These are phyloP conservation scores for Agrotis clavis DNA, from an alignment of 2,888 invertebrate species.

Conservation along the genomic window DNA sequence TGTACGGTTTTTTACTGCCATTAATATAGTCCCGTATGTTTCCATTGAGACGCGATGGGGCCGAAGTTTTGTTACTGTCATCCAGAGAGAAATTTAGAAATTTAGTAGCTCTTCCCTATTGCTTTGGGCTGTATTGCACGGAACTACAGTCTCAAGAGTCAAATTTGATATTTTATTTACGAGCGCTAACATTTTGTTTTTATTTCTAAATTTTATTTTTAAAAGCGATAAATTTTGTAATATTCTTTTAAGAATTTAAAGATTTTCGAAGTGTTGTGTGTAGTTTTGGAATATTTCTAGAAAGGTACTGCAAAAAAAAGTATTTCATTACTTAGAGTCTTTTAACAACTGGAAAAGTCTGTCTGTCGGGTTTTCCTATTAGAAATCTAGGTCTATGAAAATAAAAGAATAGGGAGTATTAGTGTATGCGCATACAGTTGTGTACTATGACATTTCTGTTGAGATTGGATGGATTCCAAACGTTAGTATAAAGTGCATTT, in stretches of 20 bases:
- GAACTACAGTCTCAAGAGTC: conserved; percentile 63
- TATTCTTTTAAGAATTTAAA: conserved; percentile 8
- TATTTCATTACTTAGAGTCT: too few relatives aligned
- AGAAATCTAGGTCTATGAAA: too few relatives aligned
- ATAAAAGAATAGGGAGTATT: too few relatives aligned
- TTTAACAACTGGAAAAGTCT: too few relatives aligned
- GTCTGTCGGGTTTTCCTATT: too few relatives aligned
- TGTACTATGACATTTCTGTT: too few relatives aligned
- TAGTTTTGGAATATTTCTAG: background rate
- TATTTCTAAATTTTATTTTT: conserved; percentile 42
- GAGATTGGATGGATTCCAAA: too few relatives aligned
- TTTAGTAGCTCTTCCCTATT: conserved; percentile 79
- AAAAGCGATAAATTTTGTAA: conserved; percentile 12
- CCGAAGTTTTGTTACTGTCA: conserved; percentile 84
- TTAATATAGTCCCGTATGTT: conserved; percentile 67
- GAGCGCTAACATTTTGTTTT: conserved; percentile 45
- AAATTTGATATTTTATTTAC: conserved; percentile 70
- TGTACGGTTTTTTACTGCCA: background rate
- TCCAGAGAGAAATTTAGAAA: conserved; percentile 85
- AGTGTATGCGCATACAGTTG: too few relatives aligned
- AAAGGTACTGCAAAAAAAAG: background rate
- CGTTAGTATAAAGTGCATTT: background rate
- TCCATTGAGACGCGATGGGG: conserved; percentile 69
- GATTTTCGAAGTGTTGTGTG: background rate
- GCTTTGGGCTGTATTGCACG: conserved; percentile 71